A percentile compares a stretch with the other conserved stretches of the same genome.
phyloP scores from a whole-genome alignment of 1,140 invertebrate genomes.

The Reticulitermes speratus region DNA sequence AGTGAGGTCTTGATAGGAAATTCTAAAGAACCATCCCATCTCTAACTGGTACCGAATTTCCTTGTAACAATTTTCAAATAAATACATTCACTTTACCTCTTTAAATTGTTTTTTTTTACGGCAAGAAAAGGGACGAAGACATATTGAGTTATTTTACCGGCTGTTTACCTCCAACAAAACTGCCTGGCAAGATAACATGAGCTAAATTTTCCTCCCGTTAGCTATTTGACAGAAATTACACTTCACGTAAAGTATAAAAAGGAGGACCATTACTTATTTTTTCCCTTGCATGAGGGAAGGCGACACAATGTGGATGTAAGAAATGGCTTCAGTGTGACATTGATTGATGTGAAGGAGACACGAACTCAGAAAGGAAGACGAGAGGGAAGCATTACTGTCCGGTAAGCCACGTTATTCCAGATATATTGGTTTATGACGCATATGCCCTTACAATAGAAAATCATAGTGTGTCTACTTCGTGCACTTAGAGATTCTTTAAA shows the following conservation, averaged over 20 bases:
- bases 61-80: no score
- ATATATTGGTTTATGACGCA: constrained; percentile 10
- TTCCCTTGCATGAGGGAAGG: not conserved
- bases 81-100: no score
- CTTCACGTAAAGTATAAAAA: not conserved
- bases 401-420: not conserved
- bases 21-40: no score
- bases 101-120: no score
- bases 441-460: not conserved
- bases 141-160: not conserved
- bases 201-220: not conserved
- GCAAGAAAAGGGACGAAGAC: not conserved
- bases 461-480: no score
- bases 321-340: not conserved
- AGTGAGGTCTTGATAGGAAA: no score
- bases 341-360: not conserved
- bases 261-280: not conserved
- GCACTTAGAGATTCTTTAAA: no score
- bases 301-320: constrained; percentile 14
- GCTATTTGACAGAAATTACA: constrained; percentile 17
- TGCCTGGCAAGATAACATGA: not conserved
- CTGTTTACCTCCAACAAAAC: not conserved
- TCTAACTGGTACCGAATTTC: no score
- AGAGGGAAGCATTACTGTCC: not conserved
- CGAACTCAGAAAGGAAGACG: no score